These are phyloP conservation scores for Epistrophella euchroma DNA, from an alignment of 2,888 invertebrate species.

Conservation along the genomic window DNA sequence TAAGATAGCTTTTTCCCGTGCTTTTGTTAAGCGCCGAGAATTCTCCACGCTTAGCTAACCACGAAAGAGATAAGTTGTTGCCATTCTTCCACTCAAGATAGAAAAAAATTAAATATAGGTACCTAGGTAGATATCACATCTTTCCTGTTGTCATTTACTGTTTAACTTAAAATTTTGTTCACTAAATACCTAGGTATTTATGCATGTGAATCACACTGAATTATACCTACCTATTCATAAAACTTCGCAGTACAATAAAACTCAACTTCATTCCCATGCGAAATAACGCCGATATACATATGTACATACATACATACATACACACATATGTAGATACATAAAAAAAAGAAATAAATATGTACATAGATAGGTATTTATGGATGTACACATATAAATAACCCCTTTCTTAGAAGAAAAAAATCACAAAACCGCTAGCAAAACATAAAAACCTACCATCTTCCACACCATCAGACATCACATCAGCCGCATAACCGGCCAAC, in stretches of 20 bases:
- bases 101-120: too few relatives aligned
- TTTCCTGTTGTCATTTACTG: too few relatives aligned
- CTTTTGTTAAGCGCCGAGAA: too few relatives aligned
- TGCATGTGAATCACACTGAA: slow-evolving; percentile 1
- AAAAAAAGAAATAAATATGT: too few relatives aligned
- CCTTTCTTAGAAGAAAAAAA: slow-evolving; percentile 48
- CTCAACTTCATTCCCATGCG: background rate
- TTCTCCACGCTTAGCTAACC: too few relatives aligned
- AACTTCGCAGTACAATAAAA: slow-evolving; percentile 29
- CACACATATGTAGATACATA: too few relatives aligned
- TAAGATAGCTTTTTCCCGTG: too few relatives aligned
- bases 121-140: too few relatives aligned
- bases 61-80: too few relatives aligned
- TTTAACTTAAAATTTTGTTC: too few relatives aligned
- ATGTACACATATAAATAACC: slow-evolving; percentile 45
- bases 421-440: slow-evolving; percentile 63
- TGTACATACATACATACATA: slow-evolving; percentile 5
- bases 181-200: background rate
- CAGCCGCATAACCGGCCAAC: slow-evolving; percentile 11
- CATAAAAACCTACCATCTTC: slow-evolving; percentile 42
- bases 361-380: too few relatives aligned
- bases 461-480: slow-evolving; percentile 28
- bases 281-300: slow-evolving; percentile 24
- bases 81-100: too few relatives aligned
- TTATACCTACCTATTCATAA: slow-evolving; percentile 6